Conservation (phyloP, 1,140 invertebrate genomes). For the Lucilia cuprina region DNA sequence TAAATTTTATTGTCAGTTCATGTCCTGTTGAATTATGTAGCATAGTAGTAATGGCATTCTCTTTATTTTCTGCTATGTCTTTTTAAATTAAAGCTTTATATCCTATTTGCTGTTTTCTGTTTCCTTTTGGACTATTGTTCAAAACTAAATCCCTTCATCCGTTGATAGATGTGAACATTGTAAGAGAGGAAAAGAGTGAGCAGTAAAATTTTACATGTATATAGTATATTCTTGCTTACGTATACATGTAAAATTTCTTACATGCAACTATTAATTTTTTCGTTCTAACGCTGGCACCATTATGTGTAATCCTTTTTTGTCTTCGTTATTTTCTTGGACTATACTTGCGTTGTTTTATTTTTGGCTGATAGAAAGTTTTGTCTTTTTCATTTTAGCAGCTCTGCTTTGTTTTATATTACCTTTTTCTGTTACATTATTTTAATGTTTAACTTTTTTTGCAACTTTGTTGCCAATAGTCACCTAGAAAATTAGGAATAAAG, state of each 20-base stretch:
- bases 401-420: background rate
- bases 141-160: background rate
- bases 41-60: constrained; percentile 32
- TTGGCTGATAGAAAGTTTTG: background rate
- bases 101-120: background rate
- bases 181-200: background rate
- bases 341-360: background rate
- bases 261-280: background rate
- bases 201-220: background rate
- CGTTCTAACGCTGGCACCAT: background rate
- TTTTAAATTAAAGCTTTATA: background rate
- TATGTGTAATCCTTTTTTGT: background rate
- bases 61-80: background rate
- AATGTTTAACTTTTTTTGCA: background rate
- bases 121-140: background rate
- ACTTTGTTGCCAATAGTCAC: background rate
- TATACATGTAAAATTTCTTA: background rate
- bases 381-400: background rate
- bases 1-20: constrained; percentile 63
- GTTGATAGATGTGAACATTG: background rate
- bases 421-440: too few relatives aligned
- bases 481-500: background rate
- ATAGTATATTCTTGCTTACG: background rate
- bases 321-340: background rate
- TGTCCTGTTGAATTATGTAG: constrained; percentile 60